Evolutionary conservation across 2,113 vertebrate genomes (phyloP).

Genomic region (Amphiprion ocellaris): DNA sequence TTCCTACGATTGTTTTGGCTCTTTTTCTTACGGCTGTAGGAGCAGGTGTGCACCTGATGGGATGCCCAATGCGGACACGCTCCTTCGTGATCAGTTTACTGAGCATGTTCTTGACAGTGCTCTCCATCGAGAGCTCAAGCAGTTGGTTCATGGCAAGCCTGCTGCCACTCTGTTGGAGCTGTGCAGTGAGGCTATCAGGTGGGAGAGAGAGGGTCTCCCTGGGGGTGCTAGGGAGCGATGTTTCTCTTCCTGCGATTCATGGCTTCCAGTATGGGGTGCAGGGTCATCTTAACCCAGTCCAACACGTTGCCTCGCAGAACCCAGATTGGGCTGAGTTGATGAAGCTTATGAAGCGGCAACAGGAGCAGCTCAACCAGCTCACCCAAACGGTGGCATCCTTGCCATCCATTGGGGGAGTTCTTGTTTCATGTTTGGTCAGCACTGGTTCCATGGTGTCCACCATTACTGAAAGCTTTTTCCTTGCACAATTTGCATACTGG

Average conservation of each 20-base stretch:
- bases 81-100: background rate
- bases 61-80: background rate
- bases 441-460: no score
- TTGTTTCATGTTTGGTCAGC: no score
- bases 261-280: no score
- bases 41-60: background rate
- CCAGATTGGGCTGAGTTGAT: background rate
- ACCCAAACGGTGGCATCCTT: background rate
- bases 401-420: background rate
- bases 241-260: no score
- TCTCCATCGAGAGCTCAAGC: background rate
- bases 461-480: no score
- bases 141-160: background rate
- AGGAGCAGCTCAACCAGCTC: slow-evolving; percentile 14
- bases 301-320: no score
- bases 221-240: background rate
- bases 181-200: background rate
- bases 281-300: no score
- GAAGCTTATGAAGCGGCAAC: background rate
- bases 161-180: background rate
- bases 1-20: no score
- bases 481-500: no score
- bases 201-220: slow-evolving; percentile 1
- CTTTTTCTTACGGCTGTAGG: no score
- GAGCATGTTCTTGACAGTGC: background rate